Evolutionary conservation across 2,888 invertebrate species (phyloP).

Genomic region (Julus scandinavius): DNA sequence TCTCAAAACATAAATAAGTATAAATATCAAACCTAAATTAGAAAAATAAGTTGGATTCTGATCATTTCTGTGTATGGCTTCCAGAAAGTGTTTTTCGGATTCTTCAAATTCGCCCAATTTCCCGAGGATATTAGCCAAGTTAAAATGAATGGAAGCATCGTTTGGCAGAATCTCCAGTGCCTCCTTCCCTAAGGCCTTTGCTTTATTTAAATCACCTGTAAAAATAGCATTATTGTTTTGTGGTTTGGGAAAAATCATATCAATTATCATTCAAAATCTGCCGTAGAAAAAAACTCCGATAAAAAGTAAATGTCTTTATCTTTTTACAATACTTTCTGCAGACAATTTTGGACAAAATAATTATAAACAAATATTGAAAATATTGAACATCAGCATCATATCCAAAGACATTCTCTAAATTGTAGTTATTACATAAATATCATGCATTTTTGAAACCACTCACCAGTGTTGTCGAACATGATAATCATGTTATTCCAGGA

Average conservation of each 20-base stretch:
- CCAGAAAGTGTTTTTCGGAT: conserved; percentile 83
- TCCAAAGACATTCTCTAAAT: too few relatives aligned
- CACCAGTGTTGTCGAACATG: conserved; percentile 80
- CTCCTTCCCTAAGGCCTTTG: conserved; percentile 75
- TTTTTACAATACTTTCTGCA: too few relatives aligned
- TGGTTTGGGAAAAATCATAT: not conserved
- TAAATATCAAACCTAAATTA: conserved; percentile 78
- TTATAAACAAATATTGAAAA: too few relatives aligned
- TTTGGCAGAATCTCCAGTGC: conserved; percentile 79
- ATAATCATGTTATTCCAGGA: conserved; percentile 95
- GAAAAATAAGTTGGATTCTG: conserved; percentile 84
- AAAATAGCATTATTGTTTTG: conserved; percentile 69
- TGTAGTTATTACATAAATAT: too few relatives aligned
- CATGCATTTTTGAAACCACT: too few relatives aligned
- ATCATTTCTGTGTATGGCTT: conserved; percentile 75
- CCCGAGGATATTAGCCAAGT: conserved; percentile 88
- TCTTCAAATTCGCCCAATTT: conserved; percentile 80
- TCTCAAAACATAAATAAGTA: too few relatives aligned
- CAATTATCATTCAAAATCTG: not conserved
- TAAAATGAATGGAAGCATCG: conserved; percentile 83
- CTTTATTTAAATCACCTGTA: conserved; percentile 71
- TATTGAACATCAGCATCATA: too few relatives aligned
- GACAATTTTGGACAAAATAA: too few relatives aligned
- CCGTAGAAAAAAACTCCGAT: too few relatives aligned
- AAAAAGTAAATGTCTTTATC: too few relatives aligned